Base-by-base conservation (phyloP, 1,140 invertebrate species). In the Telenomus remus region DNA sequence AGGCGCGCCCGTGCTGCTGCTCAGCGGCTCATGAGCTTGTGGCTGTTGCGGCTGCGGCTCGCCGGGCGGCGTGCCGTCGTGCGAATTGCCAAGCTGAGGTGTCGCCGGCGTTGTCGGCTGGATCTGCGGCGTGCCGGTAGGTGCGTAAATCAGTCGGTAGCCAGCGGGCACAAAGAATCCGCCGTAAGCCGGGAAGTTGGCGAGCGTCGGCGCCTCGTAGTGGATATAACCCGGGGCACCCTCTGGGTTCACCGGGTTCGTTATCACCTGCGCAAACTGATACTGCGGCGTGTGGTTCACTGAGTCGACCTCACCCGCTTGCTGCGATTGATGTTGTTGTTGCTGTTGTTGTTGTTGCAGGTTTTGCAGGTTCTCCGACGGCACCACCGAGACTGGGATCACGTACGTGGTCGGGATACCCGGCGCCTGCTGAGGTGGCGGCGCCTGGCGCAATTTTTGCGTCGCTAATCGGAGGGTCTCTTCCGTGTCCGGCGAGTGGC, bases 301-400 rank as follows among this genome's bases (percentile, higher is more conserved):
- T 13, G 47, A 19, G 14, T 66, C 54, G 0, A 72, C 54, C 27
- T 76, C 76, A 11, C 14, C 54, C 19, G 55, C 8, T 39, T 14
- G 61, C 49, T 66, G 76, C 42, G 48, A 53, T 1, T n/a, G n/a
- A n/a, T n/a, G n/a, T n/a, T n/a, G n/a, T n/a, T n/a, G n/a, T n/a
- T n/a, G n/a, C n/a, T n/a, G n/a, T n/a, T n/a, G n/a, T n/a, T n/a
- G n/a, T n/a, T n/a, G n/a, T n/a, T 70, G 54, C 49, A 78, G 69
- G 47, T 80, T 85, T 68, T 82, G 83, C 59, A 84, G 77, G 60
- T 84, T 87, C 35, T 87, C 85, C 68, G 85, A 84, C 81, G 87
- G 83, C 83, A 87, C 82, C 77, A 88, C 79, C 76, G 86, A 82
- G 78, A 87, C 86, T 70, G 86, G 87, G 71, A 87, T 87, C 59